Percentiles rank a stretch among this genome's conserved stretches.
Conservation (phyloP, 2,797 vertebrate genomes). For the Triplophysa bombifrons region DNA sequence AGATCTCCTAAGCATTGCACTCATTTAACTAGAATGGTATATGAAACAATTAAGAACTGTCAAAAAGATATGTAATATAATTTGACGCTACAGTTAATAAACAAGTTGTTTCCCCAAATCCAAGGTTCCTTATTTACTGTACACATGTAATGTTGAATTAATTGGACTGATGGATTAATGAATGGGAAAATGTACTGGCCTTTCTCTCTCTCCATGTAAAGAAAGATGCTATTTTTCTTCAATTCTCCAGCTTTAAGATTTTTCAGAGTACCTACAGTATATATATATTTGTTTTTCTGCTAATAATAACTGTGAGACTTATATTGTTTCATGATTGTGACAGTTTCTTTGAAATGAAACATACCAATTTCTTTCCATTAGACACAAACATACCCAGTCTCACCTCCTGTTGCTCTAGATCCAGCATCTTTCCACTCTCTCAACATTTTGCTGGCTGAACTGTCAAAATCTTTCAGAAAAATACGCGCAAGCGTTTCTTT, state of each 20-base stretch:
- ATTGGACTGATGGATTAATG: too few species aligned
- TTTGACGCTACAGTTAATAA: neutral
- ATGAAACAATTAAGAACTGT: neutral
- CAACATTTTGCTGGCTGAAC: slow-evolving; percentile 10
- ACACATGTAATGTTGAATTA: neutral
- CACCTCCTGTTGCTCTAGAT: slow-evolving; percentile 15
- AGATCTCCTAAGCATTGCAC: neutral
- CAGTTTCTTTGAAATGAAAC: slow-evolving; percentile 22
- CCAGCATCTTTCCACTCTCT: neutral
- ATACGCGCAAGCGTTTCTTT: neutral
- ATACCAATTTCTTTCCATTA: slow-evolving; percentile 4
- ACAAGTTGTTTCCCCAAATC: neutral
- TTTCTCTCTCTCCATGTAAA: neutral
- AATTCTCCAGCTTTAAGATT: neutral
- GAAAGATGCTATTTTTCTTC: too few species aligned
- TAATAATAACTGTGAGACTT: slow-evolving; percentile 12
- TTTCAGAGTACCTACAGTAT: neutral
- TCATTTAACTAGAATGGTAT: neutral
- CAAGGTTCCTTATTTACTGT: neutral
- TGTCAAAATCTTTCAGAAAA: neutral
- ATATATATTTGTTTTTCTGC: neutral
- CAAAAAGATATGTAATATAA: neutral
- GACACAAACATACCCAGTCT: slow-evolving; percentile 7
- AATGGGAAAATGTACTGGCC: neutral
- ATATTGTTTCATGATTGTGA: slow-evolving; percentile 15